Evolutionary conservation across 2,888 invertebrate genomes (phyloP), one percentile per base, ranked within the genome.

Genomic region (Agrochola lychnidis): DNA sequence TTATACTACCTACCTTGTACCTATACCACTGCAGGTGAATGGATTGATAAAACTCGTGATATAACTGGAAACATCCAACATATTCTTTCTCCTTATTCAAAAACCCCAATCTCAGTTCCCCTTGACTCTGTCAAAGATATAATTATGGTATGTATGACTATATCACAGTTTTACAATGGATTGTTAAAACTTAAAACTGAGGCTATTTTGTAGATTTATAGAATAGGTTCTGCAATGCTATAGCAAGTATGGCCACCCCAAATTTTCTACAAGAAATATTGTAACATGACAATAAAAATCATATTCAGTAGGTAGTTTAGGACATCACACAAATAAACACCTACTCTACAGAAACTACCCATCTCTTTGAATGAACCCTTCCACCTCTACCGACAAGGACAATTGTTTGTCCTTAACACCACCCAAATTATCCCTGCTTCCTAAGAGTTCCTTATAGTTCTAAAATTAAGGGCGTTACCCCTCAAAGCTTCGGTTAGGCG

Each of bases 381-480:
- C 22, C n/a, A 22, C 2, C 0, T 45, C 14, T 36, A 36, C 40
- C 61, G 45, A 73, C 40, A 64, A 64, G 74, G 22, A 69, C 40
- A 70, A 68, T 64, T 73, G 61, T 73, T 79, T 71, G 70, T 73
- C 61, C 48, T 75, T 74, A 73, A n/a, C 22, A 53, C 14, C 53
- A 59, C 36, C 70, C 57, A 73, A 84, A 83, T 73, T 80, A 73
- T 40, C 61, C 9, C 0, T 3, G 70, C 64, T 53, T 74, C 69
- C n/a, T 40, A 67, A 63, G 88, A 89, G 79, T n/a, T n/a, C n/a
- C 79, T 82, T 82, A 36, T 19, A 87, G 86, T 88, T 88, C 79
- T 78, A 87, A 89, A 89, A 90, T 90, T 82, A 92, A 91, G 92
- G 92, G 91, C 93, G 90, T 93, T 93, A 92, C 90, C 88, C 87